Conservation (phyloP, 2,113 vertebrate species). For the Osmerus mordax region DNA sequence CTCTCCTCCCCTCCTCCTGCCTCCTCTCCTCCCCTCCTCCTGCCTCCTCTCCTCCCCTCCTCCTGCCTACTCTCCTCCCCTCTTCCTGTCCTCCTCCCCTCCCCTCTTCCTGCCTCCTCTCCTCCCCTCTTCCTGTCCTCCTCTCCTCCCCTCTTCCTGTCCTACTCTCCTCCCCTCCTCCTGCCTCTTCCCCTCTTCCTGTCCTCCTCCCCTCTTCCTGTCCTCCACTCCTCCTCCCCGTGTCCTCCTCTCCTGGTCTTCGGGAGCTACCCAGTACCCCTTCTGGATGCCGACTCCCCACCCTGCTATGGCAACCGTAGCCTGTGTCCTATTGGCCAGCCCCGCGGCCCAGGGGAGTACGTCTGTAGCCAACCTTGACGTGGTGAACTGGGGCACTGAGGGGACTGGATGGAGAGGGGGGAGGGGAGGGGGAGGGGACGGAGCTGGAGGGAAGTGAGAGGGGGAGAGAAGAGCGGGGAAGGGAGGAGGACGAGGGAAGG, state of each 20-base stretch:
- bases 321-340: slow-evolving; percentile 68
- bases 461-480: slow-evolving; percentile 42
- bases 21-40: no score
- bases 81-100: no score
- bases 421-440: slow-evolving; percentile 47
- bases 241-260: slow-evolving; percentile 17
- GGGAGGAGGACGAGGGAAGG: slow-evolving; percentile 15
- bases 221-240: slow-evolving; percentile 15
- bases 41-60: no score
- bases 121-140: neutral
- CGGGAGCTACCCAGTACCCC: slow-evolving; percentile 14
- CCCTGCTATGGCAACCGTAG: slow-evolving; percentile 59
- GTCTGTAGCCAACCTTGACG: slow-evolving; percentile 77
- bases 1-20: no score
- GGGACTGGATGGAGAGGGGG: slow-evolving; percentile 67
- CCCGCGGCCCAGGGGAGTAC: slow-evolving; percentile 63
- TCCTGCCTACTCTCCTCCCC: no score
- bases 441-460: slow-evolving; percentile 43
- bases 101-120: neutral
- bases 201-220: neutral
- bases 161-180: neutral
- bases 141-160: neutral
- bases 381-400: slow-evolving; percentile 76
- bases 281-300: slow-evolving; percentile 55
- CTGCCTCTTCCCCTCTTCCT: slow-evolving; percentile 4